Evolutionary conservation across 1,140 invertebrate species (phyloP).

Genomic region (Globodera rostochiensis): DNA sequence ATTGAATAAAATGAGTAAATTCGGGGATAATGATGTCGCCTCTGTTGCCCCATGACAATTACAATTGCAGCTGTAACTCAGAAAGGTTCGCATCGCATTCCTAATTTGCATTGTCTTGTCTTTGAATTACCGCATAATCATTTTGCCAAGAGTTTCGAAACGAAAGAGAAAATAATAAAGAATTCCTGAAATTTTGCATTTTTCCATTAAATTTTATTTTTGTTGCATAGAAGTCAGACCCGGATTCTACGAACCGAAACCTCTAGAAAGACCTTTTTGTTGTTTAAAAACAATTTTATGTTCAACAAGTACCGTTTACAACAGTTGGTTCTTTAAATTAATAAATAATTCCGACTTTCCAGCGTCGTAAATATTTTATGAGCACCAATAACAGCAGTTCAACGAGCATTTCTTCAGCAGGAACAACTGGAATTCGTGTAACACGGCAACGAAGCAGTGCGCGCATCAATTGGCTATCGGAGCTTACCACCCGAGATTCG

Average conservation of each 20-base stretch:
- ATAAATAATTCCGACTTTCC: not conserved
- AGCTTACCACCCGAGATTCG: conserved; percentile 4
- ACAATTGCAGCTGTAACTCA: not conserved
- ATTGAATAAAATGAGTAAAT: conserved; percentile 22
- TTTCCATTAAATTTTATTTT: not conserved
- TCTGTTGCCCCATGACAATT: not conserved
- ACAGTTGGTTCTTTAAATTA: too few species aligned
- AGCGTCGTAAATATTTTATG: not conserved
- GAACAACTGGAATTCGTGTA: conserved; percentile 24
- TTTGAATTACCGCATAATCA: too few species aligned
- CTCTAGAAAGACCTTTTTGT: not conserved
- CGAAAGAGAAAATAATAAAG: too few species aligned
- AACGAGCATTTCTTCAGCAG: not conserved
- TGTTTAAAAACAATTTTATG: not conserved
- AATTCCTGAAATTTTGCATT: not conserved
- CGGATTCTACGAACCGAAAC: not conserved
- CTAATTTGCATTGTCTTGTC: not conserved
- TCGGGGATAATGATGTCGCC: not conserved
- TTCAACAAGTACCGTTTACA: not conserved
- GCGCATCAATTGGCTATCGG: conserved; percentile 20
- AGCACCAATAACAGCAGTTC: conserved; percentile 15
- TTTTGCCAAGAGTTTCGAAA: too few species aligned
- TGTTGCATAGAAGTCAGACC: not conserved
- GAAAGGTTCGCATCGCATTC: not conserved
- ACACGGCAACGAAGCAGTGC: conserved; percentile 19